Evolutionary conservation across 1,140 invertebrate species (phyloP).

Genomic region (Caenorhabditis latens): DNA sequence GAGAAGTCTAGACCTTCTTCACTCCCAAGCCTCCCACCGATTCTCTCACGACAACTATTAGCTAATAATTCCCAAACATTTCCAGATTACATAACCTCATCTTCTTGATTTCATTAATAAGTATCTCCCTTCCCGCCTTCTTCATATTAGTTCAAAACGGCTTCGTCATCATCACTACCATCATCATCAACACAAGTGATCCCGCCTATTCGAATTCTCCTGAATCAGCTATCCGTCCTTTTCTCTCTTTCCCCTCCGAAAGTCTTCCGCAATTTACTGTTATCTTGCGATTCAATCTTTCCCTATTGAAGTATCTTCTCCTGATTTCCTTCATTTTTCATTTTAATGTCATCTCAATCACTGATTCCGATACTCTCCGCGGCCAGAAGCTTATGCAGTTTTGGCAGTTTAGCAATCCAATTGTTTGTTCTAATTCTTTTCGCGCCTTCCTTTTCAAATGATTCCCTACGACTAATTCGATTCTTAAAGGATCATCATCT

Average conservation of each 20-base stretch:
- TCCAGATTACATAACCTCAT: neutral
- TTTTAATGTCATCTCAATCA: neutral
- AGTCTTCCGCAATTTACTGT: slow-evolving; percentile 17
- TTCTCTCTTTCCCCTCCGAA: neutral
- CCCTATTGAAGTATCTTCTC: neutral
- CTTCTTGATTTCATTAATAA: neutral
- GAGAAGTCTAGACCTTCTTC: too few species aligned
- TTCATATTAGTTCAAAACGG: slow-evolving; percentile 39
- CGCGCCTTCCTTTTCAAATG: neutral
- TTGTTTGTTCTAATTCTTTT: slow-evolving; percentile 51
- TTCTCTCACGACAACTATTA: too few species aligned
- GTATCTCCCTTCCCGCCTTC: neutral
- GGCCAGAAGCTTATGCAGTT: slow-evolving; percentile 34
- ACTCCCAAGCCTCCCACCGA: too few species aligned
- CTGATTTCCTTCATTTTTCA: neutral
- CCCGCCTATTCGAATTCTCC: neutral
- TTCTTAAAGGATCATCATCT: neutral
- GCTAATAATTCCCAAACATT: neutral
- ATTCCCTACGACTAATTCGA: neutral
- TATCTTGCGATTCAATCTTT: slow-evolving; percentile 37
- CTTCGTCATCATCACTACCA: slow-evolving; percentile 35
- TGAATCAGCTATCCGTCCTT: slow-evolving; percentile 36
- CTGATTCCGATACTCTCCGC: neutral
- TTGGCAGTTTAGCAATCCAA: neutral
- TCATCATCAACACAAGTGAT: neutral